These are phyloP conservation scores for Lysandra bellargus DNA, from an alignment of 2,888 invertebrate species.

Conservation along the genomic window DNA sequence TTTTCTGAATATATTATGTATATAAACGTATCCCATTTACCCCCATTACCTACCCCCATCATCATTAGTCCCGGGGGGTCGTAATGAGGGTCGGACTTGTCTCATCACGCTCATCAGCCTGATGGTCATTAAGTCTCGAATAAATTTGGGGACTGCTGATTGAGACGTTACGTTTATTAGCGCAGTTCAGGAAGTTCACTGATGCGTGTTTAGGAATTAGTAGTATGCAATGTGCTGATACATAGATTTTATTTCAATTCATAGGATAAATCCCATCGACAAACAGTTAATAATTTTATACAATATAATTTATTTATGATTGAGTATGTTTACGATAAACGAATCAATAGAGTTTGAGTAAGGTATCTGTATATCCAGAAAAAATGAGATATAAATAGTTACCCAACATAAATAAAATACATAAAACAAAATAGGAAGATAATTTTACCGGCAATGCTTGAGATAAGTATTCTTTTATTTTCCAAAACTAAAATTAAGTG, in stretches of 20 bases:
- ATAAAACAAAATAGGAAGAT: too few species aligned
- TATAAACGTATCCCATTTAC: neutral
- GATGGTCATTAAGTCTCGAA: slow-evolving; percentile 11
- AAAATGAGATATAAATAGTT: too few species aligned
- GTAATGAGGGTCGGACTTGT: slow-evolving; percentile 3
- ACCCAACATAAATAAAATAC: too few species aligned
- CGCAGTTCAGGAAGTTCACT: neutral
- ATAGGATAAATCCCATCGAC: too few species aligned
- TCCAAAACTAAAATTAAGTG: too few species aligned
- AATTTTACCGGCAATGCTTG: too few species aligned
- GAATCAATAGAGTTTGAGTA: too few species aligned
- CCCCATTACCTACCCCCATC: neutral
- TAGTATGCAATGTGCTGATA: neutral
- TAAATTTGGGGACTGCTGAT: slow-evolving; percentile 26
- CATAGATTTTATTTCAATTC: neutral
- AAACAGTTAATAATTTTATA: too few species aligned
- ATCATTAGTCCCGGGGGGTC: neutral
- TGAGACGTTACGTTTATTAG: slow-evolving; percentile 6
- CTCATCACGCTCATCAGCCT: slow-evolving; percentile 13
- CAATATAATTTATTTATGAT: too few species aligned
- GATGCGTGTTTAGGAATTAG: neutral
- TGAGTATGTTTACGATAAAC: too few species aligned
- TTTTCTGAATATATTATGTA: neutral
- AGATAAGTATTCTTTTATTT: too few species aligned
- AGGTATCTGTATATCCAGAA: too few species aligned